Percentiles rank a stretch among this genome's conserved stretches.
Evolutionary conservation across 1,140 invertebrate genomes (phyloP).

Genomic region (Magallana ariakensis): DNA sequence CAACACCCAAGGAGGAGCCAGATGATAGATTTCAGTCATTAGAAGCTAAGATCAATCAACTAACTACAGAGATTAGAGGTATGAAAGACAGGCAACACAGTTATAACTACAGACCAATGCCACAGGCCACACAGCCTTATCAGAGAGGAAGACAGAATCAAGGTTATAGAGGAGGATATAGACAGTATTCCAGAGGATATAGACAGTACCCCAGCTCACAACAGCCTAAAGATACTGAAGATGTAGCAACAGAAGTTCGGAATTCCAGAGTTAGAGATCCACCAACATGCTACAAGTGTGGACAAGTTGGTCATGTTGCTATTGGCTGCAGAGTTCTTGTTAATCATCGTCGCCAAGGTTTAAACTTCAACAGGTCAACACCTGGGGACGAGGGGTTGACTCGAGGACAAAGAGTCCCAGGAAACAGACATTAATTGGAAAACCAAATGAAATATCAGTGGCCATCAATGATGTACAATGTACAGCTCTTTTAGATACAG

Average conservation of each 20-base stretch:
- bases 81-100: background rate
- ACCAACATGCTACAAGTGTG: constrained; percentile 3
- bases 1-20: background rate
- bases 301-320: constrained; percentile 12
- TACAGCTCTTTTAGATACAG: constrained; percentile 11
- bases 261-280: background rate
- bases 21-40: background rate
- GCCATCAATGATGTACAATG: background rate
- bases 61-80: background rate
- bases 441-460: background rate
- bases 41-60: background rate
- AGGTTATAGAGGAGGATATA: background rate
- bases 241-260: background rate
- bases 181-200: background rate
- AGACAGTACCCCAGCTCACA: background rate
- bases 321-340: constrained; percentile 7
- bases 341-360: background rate
- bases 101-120: background rate
- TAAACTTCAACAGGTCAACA: constrained; percentile 4
- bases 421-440: background rate
- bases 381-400: background rate
- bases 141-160: background rate
- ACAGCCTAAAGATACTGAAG: background rate
- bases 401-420: background rate
- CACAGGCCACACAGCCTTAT: background rate